Base-by-base conservation (phyloP, 2,888 invertebrate genomes). In the Drosophila helvetica region DNA sequence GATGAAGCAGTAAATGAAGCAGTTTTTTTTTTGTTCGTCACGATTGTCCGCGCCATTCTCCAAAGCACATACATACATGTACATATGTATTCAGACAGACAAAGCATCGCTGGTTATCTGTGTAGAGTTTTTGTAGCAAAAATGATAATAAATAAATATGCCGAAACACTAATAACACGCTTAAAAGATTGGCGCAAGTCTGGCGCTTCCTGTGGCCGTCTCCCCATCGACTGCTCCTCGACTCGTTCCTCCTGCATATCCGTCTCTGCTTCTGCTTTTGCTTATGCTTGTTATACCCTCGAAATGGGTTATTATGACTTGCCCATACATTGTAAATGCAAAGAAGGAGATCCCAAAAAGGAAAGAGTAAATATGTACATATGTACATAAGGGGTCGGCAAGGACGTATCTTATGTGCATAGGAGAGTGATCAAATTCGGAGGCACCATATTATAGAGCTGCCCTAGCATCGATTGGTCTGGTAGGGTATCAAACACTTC, bases 81-180 rank as follows among this genome's bases (percentile, higher is more conserved):
- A 38, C 6, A 6, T 38, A 12, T 43, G 43, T n/a, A 17, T n/a
- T n/a, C 33, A 53, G 38, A 12, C 27, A 43, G 17, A 18, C 33
- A 25, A 38, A 51, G n/a, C 27, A 2, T 25, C 46, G 59, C 46
- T 52, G 55, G 53, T 19, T 19, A 52, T 17, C 17, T 30, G 52
- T 15, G 17, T 43, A 50, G 48, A 64, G 66, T 62, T 69, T 71
- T 77, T 68, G 66, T 63, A 46, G 55, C 70, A 58, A 75, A 78
- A 87, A 83, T 88, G 78, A 86, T 83, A 83, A 83, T 83, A 87
- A 83, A 83, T 83, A 83, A 83, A 83, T 83, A 86, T 88, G 83
- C 83, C 88, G 88, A 88, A 88, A 83, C 83, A 83, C 83, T 83
- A 83, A 83, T 83, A 83, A 83, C 86, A 83, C 86, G 83, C 83